phyloP scores from a whole-genome alignment of 2,113 vertebrate species.

The Promerops cafer region DNA sequence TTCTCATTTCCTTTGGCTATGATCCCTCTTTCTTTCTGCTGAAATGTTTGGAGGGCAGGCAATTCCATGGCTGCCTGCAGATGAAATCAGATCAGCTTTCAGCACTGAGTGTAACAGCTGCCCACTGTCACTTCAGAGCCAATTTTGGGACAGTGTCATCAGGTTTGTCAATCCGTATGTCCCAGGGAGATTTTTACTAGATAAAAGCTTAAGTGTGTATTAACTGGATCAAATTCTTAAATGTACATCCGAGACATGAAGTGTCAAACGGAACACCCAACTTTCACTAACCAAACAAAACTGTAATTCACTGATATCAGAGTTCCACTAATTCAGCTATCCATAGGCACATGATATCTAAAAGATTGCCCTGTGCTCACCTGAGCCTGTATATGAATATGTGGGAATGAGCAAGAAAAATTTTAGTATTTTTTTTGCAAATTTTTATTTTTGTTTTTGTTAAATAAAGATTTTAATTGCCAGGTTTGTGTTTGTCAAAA shows the following conservation, averaged over 20 bases:
- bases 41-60: slow-evolving; percentile 8
- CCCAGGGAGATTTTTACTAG: not conserved
- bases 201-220: not conserved
- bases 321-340: not conserved
- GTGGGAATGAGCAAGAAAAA: not conserved
- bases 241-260: not conserved
- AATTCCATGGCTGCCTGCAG: not conserved
- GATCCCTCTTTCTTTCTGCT: slow-evolving; percentile 2
- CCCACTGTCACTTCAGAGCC: not conserved
- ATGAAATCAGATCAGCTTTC: slow-evolving; percentile 47
- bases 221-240: slow-evolving; percentile 26
- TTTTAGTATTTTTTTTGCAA: not conserved
- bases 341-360: not conserved
- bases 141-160: slow-evolving; percentile 25
- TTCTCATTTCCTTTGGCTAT: slow-evolving; percentile 46
- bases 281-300: not conserved
- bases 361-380: not conserved
- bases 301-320: not conserved
- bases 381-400: fast-evolving
- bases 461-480: not conserved
- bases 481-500: not conserved
- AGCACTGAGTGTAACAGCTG: slow-evolving; percentile 25
- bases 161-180: slow-evolving; percentile 17
- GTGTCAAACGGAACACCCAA: not conserved
- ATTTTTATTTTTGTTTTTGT: not conserved